Percentiles rank a stretch among this genome's conserved stretches.
phyloP scores from a whole-genome alignment of 2,113 vertebrate species.

The Anthoscopus minutus region DNA sequence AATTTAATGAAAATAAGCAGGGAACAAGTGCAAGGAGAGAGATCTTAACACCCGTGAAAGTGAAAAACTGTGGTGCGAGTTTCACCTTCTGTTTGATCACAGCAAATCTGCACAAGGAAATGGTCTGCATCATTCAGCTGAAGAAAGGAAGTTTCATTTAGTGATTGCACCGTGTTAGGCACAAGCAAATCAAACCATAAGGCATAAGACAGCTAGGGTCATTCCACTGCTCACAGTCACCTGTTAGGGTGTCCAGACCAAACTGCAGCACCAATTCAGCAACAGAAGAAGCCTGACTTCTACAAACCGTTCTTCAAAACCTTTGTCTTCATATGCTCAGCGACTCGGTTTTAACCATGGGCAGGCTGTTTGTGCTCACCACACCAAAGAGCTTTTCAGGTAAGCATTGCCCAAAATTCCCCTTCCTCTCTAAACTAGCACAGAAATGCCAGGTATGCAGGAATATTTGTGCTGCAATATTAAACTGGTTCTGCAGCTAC shows the following conservation, averaged over 20 bases:
- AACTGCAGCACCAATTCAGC: not conserved
- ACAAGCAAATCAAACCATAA: accelerated
- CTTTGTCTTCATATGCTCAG: not conserved
- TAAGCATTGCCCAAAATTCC: not conserved
- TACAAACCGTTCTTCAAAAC: not conserved
- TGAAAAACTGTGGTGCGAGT: not conserved
- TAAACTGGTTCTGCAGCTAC: not conserved
- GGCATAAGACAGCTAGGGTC: not conserved
- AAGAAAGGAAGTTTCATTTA: not conserved
- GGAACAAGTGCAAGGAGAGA: not conserved
- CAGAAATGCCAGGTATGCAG: not conserved
- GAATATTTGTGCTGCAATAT: not conserved
- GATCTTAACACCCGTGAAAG: not conserved
- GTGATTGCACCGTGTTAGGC: not conserved
- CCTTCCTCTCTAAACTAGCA: not conserved
- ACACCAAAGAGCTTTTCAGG: not conserved
- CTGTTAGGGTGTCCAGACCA: not conserved
- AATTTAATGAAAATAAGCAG: not conserved
- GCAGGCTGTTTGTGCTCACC: not conserved
- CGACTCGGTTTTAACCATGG: not conserved
- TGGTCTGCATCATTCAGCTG: not conserved
- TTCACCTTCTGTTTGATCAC: not conserved
- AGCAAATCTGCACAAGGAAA: not conserved
- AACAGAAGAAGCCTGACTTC: not conserved
- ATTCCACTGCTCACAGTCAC: not conserved